A percentile compares a stretch with the other conserved stretches of the same genome.
These are phyloP conservation scores for Anoplopoma fimbria DNA, from an alignment of 2,113 vertebrate genomes.

Conservation along the genomic window DNA sequence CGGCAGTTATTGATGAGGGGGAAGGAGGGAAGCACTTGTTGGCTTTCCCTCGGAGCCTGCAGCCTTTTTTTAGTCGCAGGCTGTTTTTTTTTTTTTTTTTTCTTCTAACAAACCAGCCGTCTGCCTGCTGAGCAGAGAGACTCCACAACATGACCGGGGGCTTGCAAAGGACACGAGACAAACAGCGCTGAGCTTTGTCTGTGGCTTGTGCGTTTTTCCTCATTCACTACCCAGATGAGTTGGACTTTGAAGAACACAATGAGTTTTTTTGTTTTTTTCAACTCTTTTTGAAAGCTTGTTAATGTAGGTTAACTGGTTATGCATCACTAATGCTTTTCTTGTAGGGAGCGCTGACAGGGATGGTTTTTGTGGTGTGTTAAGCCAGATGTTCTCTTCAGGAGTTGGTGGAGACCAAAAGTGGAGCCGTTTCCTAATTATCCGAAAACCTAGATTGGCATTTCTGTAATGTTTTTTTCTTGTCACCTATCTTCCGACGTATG, in stretches of 20 bases:
- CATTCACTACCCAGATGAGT: neutral
- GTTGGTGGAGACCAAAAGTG: too few species aligned
- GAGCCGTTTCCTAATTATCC: neutral
- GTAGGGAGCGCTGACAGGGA: neutral
- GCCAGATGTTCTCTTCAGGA: neutral
- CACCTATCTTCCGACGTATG: neutral
- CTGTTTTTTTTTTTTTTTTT: too few species aligned
- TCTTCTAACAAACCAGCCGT: neutral
- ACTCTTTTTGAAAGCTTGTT: neutral
- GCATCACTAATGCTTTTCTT: neutral
- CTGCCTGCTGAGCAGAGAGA: constrained; percentile 45
- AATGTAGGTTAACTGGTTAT: too few species aligned
- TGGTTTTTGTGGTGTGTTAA: neutral
- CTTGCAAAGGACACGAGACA: neutral
- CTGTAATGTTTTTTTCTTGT: neutral
- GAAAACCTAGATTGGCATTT: neutral
- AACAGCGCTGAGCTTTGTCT: neutral
- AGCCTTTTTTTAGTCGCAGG: constrained; percentile 18
- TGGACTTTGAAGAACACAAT: neutral
- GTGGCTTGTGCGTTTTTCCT: neutral
- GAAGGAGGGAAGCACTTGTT: constrained; percentile 46
- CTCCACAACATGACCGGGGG: constrained; percentile 18
- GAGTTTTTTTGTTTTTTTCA: neutral
- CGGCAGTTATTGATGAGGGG: constrained; percentile 59
- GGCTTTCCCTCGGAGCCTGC: constrained; percentile 25